Evolutionary conservation across 1,140 invertebrate species (phyloP).

Genomic region (Neotoxoptera formosana): DNA sequence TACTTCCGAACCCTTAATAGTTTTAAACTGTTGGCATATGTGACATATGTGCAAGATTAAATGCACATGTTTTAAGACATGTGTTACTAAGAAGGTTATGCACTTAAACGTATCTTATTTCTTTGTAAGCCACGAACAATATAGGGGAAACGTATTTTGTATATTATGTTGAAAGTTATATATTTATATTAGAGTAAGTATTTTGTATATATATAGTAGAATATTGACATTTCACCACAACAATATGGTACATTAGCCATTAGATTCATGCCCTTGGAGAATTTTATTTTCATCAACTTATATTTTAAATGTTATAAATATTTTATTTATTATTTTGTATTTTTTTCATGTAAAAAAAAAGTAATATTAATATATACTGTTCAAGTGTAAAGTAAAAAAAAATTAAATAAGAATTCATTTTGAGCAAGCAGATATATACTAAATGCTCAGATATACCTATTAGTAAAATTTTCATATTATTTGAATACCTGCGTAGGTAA

Average conservation of each 20-base stretch:
- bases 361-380: not conserved
- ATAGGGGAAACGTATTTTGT: not conserved
- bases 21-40: not conserved
- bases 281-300: not conserved
- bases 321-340: not conserved
- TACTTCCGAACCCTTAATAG: not conserved
- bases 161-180: not conserved
- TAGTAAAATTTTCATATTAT: not conserved
- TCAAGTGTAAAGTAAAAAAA: too few relatives aligned
- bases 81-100: slow-evolving; percentile 4
- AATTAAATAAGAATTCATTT: too few relatives aligned
- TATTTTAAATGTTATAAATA: not conserved
- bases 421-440: too few relatives aligned
- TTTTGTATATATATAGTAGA: not conserved
- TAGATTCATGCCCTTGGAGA: not conserved
- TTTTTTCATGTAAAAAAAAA: not conserved
- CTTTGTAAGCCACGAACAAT: not conserved
- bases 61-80: slow-evolving; percentile 20
- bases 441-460: too few relatives aligned
- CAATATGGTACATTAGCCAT: not conserved
- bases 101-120: slow-evolving; percentile 36
- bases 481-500: not conserved
- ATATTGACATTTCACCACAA: not conserved
- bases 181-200: not conserved
- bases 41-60: slow-evolving; percentile 13